Base-by-base conservation (phyloP, 2,113 vertebrate species). In the Eolophus roseicapilla region DNA sequence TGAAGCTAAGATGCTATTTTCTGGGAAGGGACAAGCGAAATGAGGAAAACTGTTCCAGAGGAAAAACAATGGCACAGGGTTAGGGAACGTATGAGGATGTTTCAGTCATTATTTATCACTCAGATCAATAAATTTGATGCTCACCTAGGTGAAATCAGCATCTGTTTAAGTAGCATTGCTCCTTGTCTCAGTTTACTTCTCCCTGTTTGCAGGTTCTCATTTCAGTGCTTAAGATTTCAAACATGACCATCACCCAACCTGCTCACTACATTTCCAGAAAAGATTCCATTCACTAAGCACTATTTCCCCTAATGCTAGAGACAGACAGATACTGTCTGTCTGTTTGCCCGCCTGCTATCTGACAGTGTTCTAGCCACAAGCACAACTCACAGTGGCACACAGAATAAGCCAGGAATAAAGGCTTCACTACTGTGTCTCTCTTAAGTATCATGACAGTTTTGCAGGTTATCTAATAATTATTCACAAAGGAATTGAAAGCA, bases 81-180 rank as follows among this genome's bases (percentile, higher is more conserved):
- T 78, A 71, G 46, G 55, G 60, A 90, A 70, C 39, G 31, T 29
- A 63, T 25, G 7, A 71, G 35, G 64, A 70, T 50, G 28, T 15
- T 91, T 80, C 70, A 53, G 70, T 77, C 93, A 90, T 82, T 93
- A 93, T 94, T 92, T 91, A 85, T 46, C 78, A 86, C 71, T 70
- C 2, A 0, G n/a, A 92, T 95, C 93, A 93, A 87, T 82, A 86
- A 95, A 87, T 28, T 50, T 85, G 78, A 85, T 65, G 82, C 44
- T 94, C 71, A 79, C 62, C 62, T 87, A 82, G 31, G 78, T 39
- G 50, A 90, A 94, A 89, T 90, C 90, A 74, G 24, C 90, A 70
- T 28, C 53, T 74, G 44, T 79, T 93, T 89, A 87, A 65, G n/a
- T 44, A 37, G 27, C 7, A 3, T 11, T 82, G 57, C 25, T 94